Evolutionary conservation across 1,140 invertebrate genomes (phyloP).

Genomic region (Eumeta japonica): DNA sequence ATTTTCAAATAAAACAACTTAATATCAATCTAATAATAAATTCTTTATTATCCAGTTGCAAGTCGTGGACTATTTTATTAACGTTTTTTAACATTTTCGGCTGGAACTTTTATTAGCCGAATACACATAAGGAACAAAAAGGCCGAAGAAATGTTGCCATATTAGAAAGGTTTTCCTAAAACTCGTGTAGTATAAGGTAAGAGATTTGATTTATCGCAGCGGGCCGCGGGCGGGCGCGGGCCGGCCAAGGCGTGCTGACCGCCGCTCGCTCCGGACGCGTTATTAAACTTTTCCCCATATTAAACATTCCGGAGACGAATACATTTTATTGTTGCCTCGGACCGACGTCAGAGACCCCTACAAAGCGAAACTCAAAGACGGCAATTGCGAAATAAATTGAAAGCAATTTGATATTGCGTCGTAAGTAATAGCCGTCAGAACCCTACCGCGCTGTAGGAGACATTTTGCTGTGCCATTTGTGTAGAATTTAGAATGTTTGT

Average conservation of each 20-base stretch:
- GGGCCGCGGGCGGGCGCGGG: too few species aligned
- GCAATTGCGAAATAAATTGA: conserved; percentile 58
- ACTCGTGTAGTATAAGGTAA: conserved; percentile 42
- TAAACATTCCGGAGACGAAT: conserved; percentile 58
- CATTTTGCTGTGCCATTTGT: conserved; percentile 33
- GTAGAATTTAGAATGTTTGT: conserved; percentile 19
- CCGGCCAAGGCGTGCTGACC: conserved; percentile 39
- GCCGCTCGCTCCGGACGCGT: conserved; percentile 41
- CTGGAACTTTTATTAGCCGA: too few species aligned
- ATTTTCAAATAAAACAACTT: too few species aligned
- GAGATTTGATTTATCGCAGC: conserved; percentile 55
- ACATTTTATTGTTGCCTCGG: conserved; percentile 58
- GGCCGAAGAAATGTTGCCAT: conserved; percentile 38
- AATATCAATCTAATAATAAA: too few species aligned
- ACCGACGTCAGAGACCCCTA: conserved; percentile 54
- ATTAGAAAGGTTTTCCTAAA: conserved; percentile 46
- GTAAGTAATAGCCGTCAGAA: conserved; percentile 53
- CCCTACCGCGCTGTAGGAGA: conserved; percentile 32
- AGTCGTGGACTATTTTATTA: too few species aligned
- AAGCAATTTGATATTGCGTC: conserved; percentile 58
- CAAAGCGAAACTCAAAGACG: conserved; percentile 58
- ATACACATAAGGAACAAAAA: too few species aligned
- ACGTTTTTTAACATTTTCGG: too few species aligned
- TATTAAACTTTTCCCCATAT: conserved; percentile 59
- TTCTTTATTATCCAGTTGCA: too few species aligned